Evolutionary conservation across 2,888 invertebrate species (phyloP), one percentile per base, ranked within the genome.

Genomic region (Cantharis lateralis): DNA sequence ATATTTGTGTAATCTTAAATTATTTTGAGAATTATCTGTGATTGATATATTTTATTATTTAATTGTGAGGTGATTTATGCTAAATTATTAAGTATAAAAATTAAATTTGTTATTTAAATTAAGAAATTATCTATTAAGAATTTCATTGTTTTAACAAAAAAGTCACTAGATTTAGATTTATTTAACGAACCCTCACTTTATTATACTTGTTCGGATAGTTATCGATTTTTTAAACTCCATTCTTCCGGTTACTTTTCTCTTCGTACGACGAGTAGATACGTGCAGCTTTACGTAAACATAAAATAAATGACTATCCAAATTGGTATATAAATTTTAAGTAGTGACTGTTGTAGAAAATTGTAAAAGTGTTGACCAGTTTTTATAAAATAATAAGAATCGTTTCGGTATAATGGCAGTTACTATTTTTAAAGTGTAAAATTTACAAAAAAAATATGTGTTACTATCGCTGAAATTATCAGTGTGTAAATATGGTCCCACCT

Each of bases 11-110:
- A 81, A 78, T 77, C 84, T 87, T 87, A 87, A 87, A 87, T 87
- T 88, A 87, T 87, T 87, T 88, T 88, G 87, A 87, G 87, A 88
- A 87, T 87, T 88, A 87, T 88, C 88, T 88, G 88, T 88, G 88
- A 88, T 88, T 88, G 85, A 87, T 85, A 86, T 87, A 87, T 86
- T 87, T 86, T 87, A 86, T 87, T 87, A 84, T 86, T 87, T 87
- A 87, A 86, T 85, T 84, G 84, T 84, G 84, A 83, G 82, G 83
- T 82, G 82, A 83, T 83, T 66, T 83, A 84, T 81, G 66, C 76
- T 79, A 79, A 77, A 79, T 76, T 74, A 71, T 66, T 70, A 66
- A 18, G 64, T 66, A 66, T 66, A 20, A 69, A 16, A 69, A 69
- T 24, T 77, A 73, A 79, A 80, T 82, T 76, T 76, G 78, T 82